Conservation (phyloP, 2,888 invertebrate genomes). For the Orchesellides sinensis region DNA sequence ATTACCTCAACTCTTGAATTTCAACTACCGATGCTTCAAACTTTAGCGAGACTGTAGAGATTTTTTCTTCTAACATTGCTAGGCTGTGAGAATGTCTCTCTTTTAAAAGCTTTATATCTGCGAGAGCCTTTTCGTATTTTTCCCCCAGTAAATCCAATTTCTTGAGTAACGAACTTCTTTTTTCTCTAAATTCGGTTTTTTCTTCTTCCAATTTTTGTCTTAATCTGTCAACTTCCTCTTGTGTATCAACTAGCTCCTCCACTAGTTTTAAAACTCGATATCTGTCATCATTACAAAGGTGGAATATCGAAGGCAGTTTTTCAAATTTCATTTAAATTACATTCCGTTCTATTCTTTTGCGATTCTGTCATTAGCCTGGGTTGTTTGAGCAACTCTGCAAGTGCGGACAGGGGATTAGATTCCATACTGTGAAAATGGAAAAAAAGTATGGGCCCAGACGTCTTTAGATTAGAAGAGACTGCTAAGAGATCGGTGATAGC, state of each 20-base stretch:
- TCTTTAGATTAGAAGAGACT: not conserved
- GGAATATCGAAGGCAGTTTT: slow-evolving; percentile 51
- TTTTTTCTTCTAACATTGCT: slow-evolving; percentile 37
- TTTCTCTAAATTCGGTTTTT: slow-evolving; percentile 33
- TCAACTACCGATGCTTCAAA: slow-evolving; percentile 51
- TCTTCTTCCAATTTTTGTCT: slow-evolving; percentile 33
- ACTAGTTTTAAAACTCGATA: slow-evolving; percentile 65
- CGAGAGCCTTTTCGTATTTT: slow-evolving; percentile 35
- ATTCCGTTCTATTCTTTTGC: not conserved
- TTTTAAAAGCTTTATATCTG: slow-evolving; percentile 35
- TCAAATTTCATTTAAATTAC: not conserved
- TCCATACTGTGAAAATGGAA: slow-evolving; percentile 24
- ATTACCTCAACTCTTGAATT: slow-evolving; percentile 28
- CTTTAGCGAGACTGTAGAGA: slow-evolving; percentile 44
- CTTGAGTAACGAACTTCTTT: slow-evolving; percentile 43
- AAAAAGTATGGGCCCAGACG: not conserved
- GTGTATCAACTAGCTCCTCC: slow-evolving; percentile 56
- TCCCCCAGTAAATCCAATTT: slow-evolving; percentile 61
- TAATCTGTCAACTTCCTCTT: slow-evolving; percentile 59
- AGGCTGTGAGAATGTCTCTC: slow-evolving; percentile 40
- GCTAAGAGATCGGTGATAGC: no score
- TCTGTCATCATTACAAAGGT: slow-evolving; percentile 65
- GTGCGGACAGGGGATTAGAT: not conserved
- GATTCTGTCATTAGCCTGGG: not conserved
- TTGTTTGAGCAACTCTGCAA: slow-evolving; percentile 19